Evolutionary conservation across 2,797 vertebrate genomes (phyloP).

Genomic region (Rhinophrynus dorsalis): DNA sequence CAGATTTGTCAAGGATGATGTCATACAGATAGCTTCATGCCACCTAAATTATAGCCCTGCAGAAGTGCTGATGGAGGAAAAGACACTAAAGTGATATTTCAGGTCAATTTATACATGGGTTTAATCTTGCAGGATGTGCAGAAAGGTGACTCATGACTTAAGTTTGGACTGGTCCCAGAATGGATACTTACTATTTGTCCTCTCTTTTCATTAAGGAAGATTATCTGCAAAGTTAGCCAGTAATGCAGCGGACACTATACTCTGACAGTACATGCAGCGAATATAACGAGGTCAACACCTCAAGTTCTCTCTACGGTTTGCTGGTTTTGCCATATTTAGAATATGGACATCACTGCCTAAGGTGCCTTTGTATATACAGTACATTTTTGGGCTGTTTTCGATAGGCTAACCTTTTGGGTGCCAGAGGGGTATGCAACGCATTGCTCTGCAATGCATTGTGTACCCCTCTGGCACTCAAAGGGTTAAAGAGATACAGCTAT

Average conservation of each 20-base stretch:
- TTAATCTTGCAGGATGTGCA: slow-evolving; percentile 42
- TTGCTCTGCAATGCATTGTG: no score
- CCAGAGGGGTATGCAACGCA: no score
- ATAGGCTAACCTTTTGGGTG: no score
- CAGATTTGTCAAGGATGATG: slow-evolving; percentile 39
- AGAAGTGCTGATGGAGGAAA: slow-evolving; percentile 36
- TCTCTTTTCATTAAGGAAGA: slow-evolving; percentile 31
- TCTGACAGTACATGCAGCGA: no score
- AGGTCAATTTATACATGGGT: slow-evolving; percentile 43
- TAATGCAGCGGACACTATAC: background rate
- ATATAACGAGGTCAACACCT: no score
- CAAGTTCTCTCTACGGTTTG: no score
- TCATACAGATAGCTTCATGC: slow-evolving; percentile 9
- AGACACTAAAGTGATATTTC: slow-evolving; percentile 36
- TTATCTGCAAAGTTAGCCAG: slow-evolving; percentile 12
- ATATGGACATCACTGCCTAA: no score
- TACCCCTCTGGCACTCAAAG: no score
- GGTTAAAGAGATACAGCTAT: no score
- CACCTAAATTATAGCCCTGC: slow-evolving; percentile 27
- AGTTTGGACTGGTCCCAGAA: slow-evolving; percentile 40
- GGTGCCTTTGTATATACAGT: background rate
- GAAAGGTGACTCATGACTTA: slow-evolving; percentile 43
- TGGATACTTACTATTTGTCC: slow-evolving; percentile 27
- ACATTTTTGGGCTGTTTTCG: no score
- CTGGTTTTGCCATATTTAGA: no score